phyloP scores from a whole-genome alignment of 2,888 invertebrate genomes.

The Nymphalis c-album region DNA sequence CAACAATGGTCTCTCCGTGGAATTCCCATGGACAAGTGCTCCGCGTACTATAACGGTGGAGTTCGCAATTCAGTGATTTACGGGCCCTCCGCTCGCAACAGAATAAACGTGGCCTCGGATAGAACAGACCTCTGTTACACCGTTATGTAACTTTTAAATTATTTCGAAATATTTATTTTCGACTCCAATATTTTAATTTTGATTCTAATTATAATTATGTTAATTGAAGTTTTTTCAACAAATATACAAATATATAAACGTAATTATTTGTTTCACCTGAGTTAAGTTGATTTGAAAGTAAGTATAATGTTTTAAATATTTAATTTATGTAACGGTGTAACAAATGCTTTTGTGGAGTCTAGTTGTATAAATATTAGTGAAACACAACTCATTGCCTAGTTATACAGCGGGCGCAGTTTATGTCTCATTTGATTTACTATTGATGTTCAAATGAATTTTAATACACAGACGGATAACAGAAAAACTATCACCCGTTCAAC shows the following conservation, averaged over 20 bases:
- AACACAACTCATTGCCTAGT: constrained; percentile 58
- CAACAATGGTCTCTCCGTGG: constrained; percentile 55
- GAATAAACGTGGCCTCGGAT: constrained; percentile 62
- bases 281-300: too few species aligned
- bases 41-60: constrained; percentile 66
- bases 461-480: not conserved
- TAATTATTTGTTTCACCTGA: too few species aligned
- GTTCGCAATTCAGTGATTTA: constrained; percentile 77
- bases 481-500: not conserved
- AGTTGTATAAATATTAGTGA: constrained; percentile 63
- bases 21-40: constrained; percentile 74
- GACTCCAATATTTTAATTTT: not conserved
- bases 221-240: too few species aligned
- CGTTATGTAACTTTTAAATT: constrained; percentile 32
- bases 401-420: constrained; percentile 60
- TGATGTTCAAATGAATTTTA: constrained; percentile 15
- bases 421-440: constrained; percentile 51
- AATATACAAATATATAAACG: too few species aligned
- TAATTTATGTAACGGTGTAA: constrained; percentile 48
- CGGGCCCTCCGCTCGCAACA: constrained; percentile 60
- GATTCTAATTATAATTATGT: too few species aligned
- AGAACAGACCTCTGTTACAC: constrained; percentile 50
- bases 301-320: not conserved
- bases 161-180: not conserved
- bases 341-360: constrained; percentile 39